Base-by-base conservation (phyloP, 2,888 invertebrate species). In the Rhogogaster chlorosoma region DNA sequence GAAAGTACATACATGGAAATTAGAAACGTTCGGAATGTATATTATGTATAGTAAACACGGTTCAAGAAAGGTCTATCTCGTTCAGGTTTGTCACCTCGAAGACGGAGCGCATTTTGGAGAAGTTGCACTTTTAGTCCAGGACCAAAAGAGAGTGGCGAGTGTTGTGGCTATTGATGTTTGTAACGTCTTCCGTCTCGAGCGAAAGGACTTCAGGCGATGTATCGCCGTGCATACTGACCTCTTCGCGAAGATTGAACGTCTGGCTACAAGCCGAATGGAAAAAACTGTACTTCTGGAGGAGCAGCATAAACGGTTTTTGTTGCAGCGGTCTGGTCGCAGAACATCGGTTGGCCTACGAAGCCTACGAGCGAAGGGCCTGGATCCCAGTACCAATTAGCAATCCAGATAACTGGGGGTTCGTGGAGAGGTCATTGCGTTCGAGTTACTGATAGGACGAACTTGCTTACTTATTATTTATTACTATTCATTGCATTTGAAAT, bases 101-200 rank as follows among this genome's bases (percentile, higher is more conserved):
- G 96, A 96, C 88, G 96, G 96, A 6, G 95, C 94, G 0, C 94
- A 95, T 89, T 96, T 96, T 88, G 96, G 96, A 0, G 96, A 96
- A 90, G 94, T 95, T 67, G 95, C 95, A 0, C 90, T 96, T 45
- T 89, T 96, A 38, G 93, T 95, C 89, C 94, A 94, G 80, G 95
- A 95, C 88, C 94, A 94, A 84, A 94, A 94, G 85, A 93, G 96
- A 70, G 93, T 94, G 0, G 95, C 95, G 0, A 95, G 95, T n/a
- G 94, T 95, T 0, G 93, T 95, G 10, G 95, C 96, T 0, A 93
- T 95, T 18, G 95, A 95, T 88, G 95, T 95, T 57, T 95, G 95
- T 75, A 95, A 95, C 88, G 93, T 96, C n/a, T 96, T 95, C 89
- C 93, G 95, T 2, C 93, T 96, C 7, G 94, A 95, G 80, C 94